Evolutionary conservation across 2,797 vertebrate species (phyloP).

Genomic region (Karalla daura): DNA sequence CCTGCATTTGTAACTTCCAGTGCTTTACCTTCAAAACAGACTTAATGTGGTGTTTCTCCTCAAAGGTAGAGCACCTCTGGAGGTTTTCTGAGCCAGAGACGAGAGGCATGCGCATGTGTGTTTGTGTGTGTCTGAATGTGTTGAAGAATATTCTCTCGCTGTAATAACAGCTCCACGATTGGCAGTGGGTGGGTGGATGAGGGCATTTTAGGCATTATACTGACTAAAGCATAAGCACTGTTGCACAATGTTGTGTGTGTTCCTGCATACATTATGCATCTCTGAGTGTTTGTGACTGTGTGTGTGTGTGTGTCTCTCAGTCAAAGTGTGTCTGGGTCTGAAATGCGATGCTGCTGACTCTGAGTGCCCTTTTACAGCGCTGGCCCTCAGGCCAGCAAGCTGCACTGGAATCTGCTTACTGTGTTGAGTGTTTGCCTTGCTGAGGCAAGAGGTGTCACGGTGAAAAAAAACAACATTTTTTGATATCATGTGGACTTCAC

Average conservation of each 20-base stretch:
- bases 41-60: conserved; percentile 1
- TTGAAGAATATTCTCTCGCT: conserved; percentile 28
- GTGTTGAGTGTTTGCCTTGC: conserved; percentile 1
- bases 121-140: conserved; percentile 10
- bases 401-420: conserved; percentile 21
- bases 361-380: conserved; percentile 23
- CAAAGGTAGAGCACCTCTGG: conserved; percentile 13
- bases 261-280: conserved; percentile 21
- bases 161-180: conserved; percentile 29
- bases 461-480: background rate
- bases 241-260: conserved; percentile 17
- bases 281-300: background rate
- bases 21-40: background rate
- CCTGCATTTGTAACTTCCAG: background rate
- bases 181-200: conserved; percentile 36
- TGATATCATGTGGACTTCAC: background rate
- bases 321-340: conserved; percentile 43
- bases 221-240: conserved; percentile 26
- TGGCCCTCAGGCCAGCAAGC: conserved; percentile 21
- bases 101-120: background rate
- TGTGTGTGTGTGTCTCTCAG: conserved; percentile 5
- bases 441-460: background rate
- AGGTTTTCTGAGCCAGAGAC: background rate
- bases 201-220: conserved; percentile 38
- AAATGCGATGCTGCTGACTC: conserved; percentile 42